Percentiles rank a stretch among this genome's conserved stretches.
Evolutionary conservation across 2,113 vertebrate species (phyloP).

Genomic region (Ctenodactylus gundi): DNA sequence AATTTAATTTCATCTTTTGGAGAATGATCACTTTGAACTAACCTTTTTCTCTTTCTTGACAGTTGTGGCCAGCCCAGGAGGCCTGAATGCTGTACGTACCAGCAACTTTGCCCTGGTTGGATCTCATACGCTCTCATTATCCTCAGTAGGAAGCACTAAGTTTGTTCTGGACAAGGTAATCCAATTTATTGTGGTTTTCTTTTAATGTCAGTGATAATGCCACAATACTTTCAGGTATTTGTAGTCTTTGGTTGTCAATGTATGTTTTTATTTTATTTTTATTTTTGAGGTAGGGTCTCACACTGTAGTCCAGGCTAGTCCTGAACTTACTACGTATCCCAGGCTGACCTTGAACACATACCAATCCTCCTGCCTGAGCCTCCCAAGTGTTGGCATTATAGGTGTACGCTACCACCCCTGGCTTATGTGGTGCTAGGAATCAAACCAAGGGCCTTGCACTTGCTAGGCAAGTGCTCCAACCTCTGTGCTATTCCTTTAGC

Average conservation of each 20-base stretch:
- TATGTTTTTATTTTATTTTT: too few relatives aligned
- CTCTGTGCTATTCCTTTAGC: too few relatives aligned
- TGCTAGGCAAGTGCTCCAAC: too few relatives aligned
- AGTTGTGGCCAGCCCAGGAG: slow-evolving; percentile 94
- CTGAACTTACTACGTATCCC: too few relatives aligned
- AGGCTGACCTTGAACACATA: too few relatives aligned
- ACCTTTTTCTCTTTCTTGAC: neutral
- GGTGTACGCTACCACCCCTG: too few relatives aligned
- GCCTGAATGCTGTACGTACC: slow-evolving; percentile 92
- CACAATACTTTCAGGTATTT: slow-evolving; percentile 25
- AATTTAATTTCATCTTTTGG: neutral
- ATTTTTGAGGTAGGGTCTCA: too few relatives aligned
- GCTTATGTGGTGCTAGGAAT: too few relatives aligned
- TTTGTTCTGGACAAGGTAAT: slow-evolving; percentile 96
- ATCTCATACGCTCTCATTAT: slow-evolving; percentile 89
- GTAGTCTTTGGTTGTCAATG: neutral
- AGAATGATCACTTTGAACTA: neutral
- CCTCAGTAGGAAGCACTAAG: slow-evolving; percentile 90
- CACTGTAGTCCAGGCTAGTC: too few relatives aligned
- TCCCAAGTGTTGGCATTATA: too few relatives aligned
- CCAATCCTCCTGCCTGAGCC: too few relatives aligned
- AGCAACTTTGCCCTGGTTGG: slow-evolving; percentile 94
- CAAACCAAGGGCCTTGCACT: too few relatives aligned
- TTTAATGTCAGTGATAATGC: neutral
- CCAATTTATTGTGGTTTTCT: neutral